phyloP scores from a whole-genome alignment of 2,113 vertebrate species.

The Tupaia tana region DNA sequence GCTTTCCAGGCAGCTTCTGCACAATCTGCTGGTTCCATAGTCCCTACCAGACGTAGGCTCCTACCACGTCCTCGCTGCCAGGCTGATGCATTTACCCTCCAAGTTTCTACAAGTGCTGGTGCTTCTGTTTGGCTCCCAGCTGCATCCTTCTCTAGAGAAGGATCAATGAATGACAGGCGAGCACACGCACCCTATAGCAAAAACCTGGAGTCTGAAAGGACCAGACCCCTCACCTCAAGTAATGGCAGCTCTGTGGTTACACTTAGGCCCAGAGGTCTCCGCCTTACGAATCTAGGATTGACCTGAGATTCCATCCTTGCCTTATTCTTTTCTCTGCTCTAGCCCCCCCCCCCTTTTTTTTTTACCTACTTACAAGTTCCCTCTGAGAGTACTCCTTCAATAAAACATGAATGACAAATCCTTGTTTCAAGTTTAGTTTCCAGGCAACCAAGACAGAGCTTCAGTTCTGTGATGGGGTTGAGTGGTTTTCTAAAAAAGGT shows the following conservation, averaged over 20 bases:
- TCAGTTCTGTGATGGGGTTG: background rate
- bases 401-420: fast-evolving
- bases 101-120: background rate
- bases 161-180: background rate
- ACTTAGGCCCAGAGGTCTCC: background rate
- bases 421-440: background rate
- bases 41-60: too few species aligned
- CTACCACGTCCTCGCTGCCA: background rate
- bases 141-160: background rate
- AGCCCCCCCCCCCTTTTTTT: background rate
- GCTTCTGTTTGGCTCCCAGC: background rate
- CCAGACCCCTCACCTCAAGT: background rate
- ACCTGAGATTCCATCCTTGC: background rate
- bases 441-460: background rate
- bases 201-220: background rate
- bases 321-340: background rate
- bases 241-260: background rate
- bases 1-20: background rate
- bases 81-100: background rate
- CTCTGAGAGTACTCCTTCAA: background rate
- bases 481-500: background rate
- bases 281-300: background rate
- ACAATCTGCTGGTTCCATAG: background rate
- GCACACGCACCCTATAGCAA: too few species aligned
- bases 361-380: background rate